Conservation (phyloP, 2,113 vertebrate species). For the Charadrius vociferus region DNA sequence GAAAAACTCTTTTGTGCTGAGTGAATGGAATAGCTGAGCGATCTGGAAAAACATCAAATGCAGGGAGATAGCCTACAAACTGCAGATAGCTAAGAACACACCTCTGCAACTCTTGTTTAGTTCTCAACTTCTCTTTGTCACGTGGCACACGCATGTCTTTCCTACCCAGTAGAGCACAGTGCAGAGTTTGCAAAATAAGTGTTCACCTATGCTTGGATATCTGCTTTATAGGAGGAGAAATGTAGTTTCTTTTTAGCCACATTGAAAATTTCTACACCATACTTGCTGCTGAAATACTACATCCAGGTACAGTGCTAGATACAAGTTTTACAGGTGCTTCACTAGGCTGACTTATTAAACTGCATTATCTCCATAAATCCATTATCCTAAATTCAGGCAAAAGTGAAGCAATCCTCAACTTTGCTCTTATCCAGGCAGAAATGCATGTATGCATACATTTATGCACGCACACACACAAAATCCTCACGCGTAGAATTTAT, state of each 20-base stretch:
- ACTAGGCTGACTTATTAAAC: neutral
- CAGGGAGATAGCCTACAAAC: neutral
- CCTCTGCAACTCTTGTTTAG: neutral
- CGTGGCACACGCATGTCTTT: accelerated
- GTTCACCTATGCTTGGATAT: neutral
- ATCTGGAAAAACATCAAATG: neutral
- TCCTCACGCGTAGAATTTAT: neutral
- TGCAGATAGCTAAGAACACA: neutral
- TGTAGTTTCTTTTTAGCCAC: neutral
- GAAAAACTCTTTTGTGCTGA: slow-evolving; percentile 22
- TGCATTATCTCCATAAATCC: neutral
- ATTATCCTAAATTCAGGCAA: neutral
- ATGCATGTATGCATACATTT: neutral
- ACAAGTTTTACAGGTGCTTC: neutral
- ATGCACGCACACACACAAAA: neutral
- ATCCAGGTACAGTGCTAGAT: neutral
- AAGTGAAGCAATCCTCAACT: neutral
- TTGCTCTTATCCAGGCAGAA: neutral
- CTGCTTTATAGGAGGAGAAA: neutral
- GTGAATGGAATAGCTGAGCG: slow-evolving; percentile 12
- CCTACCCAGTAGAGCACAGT: neutral
- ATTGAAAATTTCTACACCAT: neutral
- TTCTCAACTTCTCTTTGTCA: neutral
- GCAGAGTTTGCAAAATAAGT: neutral
- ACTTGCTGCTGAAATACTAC: neutral